Base-by-base conservation (phyloP, 1,140 invertebrate species). In the Tetramorium parvispinum region DNA sequence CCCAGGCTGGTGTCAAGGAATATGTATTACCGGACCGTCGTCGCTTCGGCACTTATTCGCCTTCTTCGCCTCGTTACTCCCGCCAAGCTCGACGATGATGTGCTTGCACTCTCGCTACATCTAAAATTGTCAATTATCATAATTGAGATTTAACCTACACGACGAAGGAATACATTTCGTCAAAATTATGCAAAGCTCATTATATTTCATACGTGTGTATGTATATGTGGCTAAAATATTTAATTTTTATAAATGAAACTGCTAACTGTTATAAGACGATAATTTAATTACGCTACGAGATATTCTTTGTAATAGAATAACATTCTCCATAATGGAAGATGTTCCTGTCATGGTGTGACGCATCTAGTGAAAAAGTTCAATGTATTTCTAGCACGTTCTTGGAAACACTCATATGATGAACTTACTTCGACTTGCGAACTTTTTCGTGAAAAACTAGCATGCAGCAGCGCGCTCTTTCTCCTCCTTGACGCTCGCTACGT, bases 1-100 rank as follows among this genome's bases (percentile, higher is more conserved):
- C 92, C 85, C 88, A 71, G 93, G 93, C 93, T 93, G 87, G 92
- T 92, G 92, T 93, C 92, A 91, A 93, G 92, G 89, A 93, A 87
- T 91, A 89, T 92, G 91, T 87, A 89, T 90, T 88, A 88, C 68
- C 59, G 49, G 85, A 86, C 75, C 88, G 78, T 89, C 65, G 86
- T 79, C 85, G 83, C 83, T 89, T 40, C 61, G 70, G 40, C 68
- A 86, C 77, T 89, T 89, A 89, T 85, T 79, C 88, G 71, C 85
- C 43, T 89, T 86, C 85, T 77, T 65, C 27, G 88, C 79, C 73
- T 76, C 59, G 82, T 85, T 66, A 77, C 61, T 85, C 3, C 16
- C 46, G 10, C 24, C 57, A 40, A 59, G n/a, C 40, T 85, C 57
- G 55, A 51, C 71, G 32, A 77, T 43, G 32, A 77, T 43, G 57